These are phyloP conservation scores for Brachyopa scutellaris DNA, from an alignment of 2,888 invertebrate species.

Conservation along the genomic window DNA sequence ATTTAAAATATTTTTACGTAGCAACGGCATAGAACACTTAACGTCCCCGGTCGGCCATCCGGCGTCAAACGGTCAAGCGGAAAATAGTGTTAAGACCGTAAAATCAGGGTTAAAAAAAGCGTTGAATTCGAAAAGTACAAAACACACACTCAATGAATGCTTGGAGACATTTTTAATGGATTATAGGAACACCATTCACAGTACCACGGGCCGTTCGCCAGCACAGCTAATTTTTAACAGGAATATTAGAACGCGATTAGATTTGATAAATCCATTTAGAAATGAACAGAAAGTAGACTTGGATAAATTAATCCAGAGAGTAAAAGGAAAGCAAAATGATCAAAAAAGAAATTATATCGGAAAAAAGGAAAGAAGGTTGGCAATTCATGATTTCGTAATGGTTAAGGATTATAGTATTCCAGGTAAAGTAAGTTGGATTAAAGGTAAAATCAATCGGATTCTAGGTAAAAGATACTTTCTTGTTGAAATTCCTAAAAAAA, in stretches of 20 bases:
- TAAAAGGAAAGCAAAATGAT: too few species aligned
- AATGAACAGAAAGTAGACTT: too few species aligned
- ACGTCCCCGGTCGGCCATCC: slow-evolving; percentile 47
- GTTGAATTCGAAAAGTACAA: not conserved
- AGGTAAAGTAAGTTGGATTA: slow-evolving; percentile 23
- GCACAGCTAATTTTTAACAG: slow-evolving; percentile 30
- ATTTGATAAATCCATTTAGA: too few species aligned
- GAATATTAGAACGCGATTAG: too few species aligned
- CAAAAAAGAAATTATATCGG: too few species aligned
- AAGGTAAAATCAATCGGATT: slow-evolving; percentile 10
- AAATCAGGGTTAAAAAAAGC: slow-evolving; percentile 30
- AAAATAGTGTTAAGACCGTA: slow-evolving; percentile 43
- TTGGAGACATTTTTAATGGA: too few species aligned
- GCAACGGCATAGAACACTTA: slow-evolving; percentile 51
- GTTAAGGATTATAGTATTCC: slow-evolving; percentile 13
- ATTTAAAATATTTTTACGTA: not conserved
- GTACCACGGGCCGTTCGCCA: too few species aligned
- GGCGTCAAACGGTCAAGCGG: slow-evolving; percentile 37
- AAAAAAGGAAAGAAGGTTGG: too few species aligned
- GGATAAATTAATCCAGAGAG: too few species aligned
- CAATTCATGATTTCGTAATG: slow-evolving; percentile 20
- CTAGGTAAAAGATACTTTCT: slow-evolving; percentile 26
- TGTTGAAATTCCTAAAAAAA: slow-evolving; percentile 20
- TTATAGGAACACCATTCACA: too few species aligned
- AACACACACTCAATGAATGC: not conserved